Conservation (phyloP, 2,797 vertebrate genomes). For the Hydrolagus colliei region DNA sequence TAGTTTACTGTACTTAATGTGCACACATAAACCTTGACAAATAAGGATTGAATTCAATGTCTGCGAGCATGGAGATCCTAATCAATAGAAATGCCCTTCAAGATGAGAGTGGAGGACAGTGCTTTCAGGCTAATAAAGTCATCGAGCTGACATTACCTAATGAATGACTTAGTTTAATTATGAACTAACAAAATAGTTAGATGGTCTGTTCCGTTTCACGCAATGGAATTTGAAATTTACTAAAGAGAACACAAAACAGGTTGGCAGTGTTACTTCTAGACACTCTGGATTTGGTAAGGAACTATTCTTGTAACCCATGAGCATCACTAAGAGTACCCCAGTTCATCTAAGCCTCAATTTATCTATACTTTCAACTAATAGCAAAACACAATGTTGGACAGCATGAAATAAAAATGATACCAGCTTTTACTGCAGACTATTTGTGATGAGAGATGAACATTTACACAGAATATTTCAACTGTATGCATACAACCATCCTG, state of each 20-base stretch:
- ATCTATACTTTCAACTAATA: neutral
- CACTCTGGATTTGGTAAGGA: neutral
- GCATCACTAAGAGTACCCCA: neutral
- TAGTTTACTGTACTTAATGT: conserved; percentile 10
- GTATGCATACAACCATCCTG: neutral
- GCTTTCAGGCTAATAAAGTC: neutral
- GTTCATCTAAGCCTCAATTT: neutral
- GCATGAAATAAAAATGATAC: neutral
- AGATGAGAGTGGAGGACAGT: neutral
- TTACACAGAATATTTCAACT: no score
- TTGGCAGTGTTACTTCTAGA: neutral
- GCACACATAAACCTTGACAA: neutral
- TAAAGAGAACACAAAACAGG: neutral
- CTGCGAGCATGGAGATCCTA: neutral
- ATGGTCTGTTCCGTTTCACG: neutral
- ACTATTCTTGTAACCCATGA: neutral
- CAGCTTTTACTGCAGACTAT: no score
- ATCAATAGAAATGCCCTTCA: neutral
- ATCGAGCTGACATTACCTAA: neutral
- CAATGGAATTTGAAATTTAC: neutral
- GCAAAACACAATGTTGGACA: neutral
- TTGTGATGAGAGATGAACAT: no score
- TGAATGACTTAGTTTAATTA: neutral
- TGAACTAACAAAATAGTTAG: neutral
- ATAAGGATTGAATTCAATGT: conserved; percentile 1